phyloP scores from a whole-genome alignment of 2,888 invertebrate species.

The Xanthia togata region DNA sequence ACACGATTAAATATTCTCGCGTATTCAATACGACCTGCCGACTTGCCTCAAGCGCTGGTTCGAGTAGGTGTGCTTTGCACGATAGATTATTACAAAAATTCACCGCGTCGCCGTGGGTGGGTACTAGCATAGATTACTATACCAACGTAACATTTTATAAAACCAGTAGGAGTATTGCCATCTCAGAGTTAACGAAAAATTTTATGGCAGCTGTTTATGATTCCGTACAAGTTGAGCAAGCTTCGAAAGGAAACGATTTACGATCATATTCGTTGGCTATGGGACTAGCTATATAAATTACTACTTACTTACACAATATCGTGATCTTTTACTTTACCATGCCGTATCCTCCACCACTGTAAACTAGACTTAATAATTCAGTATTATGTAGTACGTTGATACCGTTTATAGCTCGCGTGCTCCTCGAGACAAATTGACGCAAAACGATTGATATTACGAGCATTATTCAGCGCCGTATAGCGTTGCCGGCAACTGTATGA shows the following conservation, averaged over 20 bases:
- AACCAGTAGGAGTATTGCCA: slow-evolving; percentile 26
- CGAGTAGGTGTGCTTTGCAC: slow-evolving; percentile 60
- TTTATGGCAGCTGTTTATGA: slow-evolving; percentile 32
- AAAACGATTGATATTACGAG: slow-evolving; percentile 57
- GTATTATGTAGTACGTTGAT: slow-evolving; percentile 39
- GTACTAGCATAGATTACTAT: slow-evolving; percentile 35
- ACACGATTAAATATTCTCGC: slow-evolving; percentile 51
- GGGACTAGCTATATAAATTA: slow-evolving; percentile 12
- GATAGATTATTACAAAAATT: slow-evolving; percentile 70
- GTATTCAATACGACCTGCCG: slow-evolving; percentile 66
- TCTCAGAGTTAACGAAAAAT: slow-evolving; percentile 34
- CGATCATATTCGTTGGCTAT: slow-evolving; percentile 32
- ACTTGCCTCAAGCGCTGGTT: slow-evolving; percentile 63
- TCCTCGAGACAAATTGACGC: slow-evolving; percentile 58
- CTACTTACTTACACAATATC: slow-evolving; percentile 14
- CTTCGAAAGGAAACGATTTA: slow-evolving; percentile 48
- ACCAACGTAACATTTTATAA: slow-evolving; percentile 24
- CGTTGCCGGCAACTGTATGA: slow-evolving; percentile 49
- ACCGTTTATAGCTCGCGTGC: slow-evolving; percentile 54
- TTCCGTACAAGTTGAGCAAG: slow-evolving; percentile 34
- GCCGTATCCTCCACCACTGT: background rate
- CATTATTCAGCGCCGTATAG: slow-evolving; percentile 38
- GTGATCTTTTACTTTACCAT: slow-evolving; percentile 3
- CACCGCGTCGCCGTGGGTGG: slow-evolving; percentile 64
- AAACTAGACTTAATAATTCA: slow-evolving; percentile 10